Percentiles rank a stretch among this genome's conserved stretches.
These are phyloP conservation scores for Thereuonema tuberculata DNA, from an alignment of 1,140 invertebrate species.

Conservation along the genomic window DNA sequence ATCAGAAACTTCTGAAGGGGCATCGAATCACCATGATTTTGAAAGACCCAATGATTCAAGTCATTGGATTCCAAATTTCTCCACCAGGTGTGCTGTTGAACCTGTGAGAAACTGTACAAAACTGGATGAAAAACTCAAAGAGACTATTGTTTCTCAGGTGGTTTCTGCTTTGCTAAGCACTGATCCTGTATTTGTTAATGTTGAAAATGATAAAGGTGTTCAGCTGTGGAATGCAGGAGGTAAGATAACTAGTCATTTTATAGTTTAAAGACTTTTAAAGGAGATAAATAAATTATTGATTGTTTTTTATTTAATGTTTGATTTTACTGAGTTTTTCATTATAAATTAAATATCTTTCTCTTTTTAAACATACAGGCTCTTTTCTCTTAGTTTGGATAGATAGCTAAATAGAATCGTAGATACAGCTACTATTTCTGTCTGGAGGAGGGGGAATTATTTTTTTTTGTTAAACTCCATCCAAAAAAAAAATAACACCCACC, in stretches of 20 bases:
- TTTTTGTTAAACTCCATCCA: too few species aligned
- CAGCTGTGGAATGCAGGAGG: slow-evolving; percentile 49
- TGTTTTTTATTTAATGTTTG: too few species aligned
- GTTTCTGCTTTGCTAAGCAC: slow-evolving; percentile 38
- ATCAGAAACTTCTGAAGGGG: neutral
- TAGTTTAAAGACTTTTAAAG: neutral
- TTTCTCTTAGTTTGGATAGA: too few species aligned
- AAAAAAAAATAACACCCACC: too few species aligned
- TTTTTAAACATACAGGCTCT: too few species aligned
- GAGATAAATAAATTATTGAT: too few species aligned
- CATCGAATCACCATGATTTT: slow-evolving; percentile 9
- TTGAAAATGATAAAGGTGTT: slow-evolving; percentile 19
- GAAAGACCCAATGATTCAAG: too few species aligned
- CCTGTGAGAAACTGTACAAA: slow-evolving; percentile 72
- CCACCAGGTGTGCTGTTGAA: slow-evolving; percentile 49
- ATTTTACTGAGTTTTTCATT: too few species aligned
- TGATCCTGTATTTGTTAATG: slow-evolving; percentile 30
- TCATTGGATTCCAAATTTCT: slow-evolving; percentile 45
- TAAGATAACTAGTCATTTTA: slow-evolving; percentile 23
- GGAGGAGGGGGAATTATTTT: too few species aligned
- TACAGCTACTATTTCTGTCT: too few species aligned
- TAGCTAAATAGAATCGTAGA: too few species aligned
- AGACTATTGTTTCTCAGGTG: slow-evolving; percentile 47
- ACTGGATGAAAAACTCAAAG: slow-evolving; percentile 49
- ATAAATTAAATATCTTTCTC: too few species aligned